Evolutionary conservation across 2,113 vertebrate species (phyloP).

Genomic region (Regulus satrapa): DNA sequence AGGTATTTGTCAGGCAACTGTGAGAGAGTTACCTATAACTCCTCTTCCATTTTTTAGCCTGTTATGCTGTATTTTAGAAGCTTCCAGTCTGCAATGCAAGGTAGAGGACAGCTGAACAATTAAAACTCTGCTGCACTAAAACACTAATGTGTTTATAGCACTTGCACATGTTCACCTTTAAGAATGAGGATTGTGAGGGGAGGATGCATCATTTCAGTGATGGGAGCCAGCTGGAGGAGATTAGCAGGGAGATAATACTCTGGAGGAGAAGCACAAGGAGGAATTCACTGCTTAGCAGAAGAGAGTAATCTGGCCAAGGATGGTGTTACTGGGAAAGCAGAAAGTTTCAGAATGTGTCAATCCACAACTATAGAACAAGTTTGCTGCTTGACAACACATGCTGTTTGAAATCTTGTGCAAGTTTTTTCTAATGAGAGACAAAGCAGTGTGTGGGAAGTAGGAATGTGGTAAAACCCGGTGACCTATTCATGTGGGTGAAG

Average conservation of each 20-base stretch:
- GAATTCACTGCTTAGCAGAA: neutral
- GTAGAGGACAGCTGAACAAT: neutral
- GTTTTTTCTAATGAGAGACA: neutral
- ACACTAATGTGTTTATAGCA: neutral
- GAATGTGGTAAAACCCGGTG: neutral
- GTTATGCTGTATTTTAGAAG: neutral
- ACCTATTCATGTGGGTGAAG: neutral
- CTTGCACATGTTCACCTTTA: neutral
- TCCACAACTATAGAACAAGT: neutral
- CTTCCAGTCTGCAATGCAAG: neutral
- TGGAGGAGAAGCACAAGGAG: neutral
- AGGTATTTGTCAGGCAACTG: neutral
- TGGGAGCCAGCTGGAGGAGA: neutral
- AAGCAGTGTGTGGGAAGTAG: neutral
- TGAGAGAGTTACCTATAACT: neutral
- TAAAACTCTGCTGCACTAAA: neutral
- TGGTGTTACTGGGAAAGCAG: neutral
- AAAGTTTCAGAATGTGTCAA: neutral
- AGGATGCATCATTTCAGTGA: neutral
- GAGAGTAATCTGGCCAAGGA: neutral
- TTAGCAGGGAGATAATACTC: neutral
- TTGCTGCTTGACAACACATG: neutral
- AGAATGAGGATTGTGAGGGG: neutral
- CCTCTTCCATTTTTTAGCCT: neutral
- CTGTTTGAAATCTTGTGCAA: neutral